These are phyloP conservation scores for Campylorhamphus procurvoides DNA, from an alignment of 2,113 vertebrate species.

Conservation along the genomic window DNA sequence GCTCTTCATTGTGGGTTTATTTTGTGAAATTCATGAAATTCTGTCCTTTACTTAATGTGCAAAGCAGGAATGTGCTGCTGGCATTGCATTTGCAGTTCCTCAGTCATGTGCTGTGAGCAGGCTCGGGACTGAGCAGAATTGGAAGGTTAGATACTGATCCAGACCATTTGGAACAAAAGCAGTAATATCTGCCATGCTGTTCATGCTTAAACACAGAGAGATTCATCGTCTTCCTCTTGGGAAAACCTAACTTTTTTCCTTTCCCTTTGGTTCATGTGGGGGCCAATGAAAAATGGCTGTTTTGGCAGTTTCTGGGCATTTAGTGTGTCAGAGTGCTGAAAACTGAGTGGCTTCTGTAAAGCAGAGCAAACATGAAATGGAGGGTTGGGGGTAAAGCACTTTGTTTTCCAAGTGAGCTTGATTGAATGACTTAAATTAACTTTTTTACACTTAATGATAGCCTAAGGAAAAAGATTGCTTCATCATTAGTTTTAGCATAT, in stretches of 20 bases:
- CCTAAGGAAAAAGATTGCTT: neutral
- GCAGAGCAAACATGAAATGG: neutral
- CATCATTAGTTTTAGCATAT: neutral
- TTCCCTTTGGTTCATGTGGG: neutral
- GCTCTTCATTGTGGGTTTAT: conserved; percentile 29
- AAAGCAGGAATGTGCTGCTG: conserved; percentile 73
- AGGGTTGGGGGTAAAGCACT: neutral
- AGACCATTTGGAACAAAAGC: neutral
- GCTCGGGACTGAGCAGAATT: neutral
- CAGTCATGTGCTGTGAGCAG: neutral
- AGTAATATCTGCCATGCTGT: neutral
- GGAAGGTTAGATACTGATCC: neutral
- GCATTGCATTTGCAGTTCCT: conserved; percentile 74
- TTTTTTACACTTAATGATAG: neutral
- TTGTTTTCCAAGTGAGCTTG: neutral
- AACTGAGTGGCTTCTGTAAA: neutral
- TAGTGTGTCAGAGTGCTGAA: neutral
- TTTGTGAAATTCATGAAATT: conserved; percentile 61
- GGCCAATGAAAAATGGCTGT: neutral
- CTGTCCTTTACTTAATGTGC: conserved; percentile 74
- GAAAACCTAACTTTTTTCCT: neutral
- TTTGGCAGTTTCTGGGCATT: neutral
- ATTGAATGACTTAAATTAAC: neutral
- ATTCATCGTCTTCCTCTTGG: neutral
- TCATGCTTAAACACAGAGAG: neutral